Evolutionary conservation across 2,113 vertebrate genomes (phyloP), one percentile per base, ranked within the genome.

Genomic region (Phylloscopus trochilus): DNA sequence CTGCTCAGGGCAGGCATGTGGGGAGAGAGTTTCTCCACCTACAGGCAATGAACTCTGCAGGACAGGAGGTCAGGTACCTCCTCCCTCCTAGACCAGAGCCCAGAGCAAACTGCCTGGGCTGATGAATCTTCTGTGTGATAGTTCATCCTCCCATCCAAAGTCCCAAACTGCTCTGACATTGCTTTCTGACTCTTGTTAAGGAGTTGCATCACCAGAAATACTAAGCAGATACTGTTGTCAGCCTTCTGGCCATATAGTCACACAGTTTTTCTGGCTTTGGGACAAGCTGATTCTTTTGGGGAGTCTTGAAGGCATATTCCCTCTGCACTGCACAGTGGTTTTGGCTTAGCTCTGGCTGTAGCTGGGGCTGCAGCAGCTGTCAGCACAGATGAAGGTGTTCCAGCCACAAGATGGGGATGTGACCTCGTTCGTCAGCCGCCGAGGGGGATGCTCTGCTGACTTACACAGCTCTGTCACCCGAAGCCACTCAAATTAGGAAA

Each of bases 331-430:
- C 64, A 3, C 41, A 10, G 31, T 7, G 13, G 1, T 44, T 44
- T 41, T 69, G 73, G 39, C 7, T 35, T 8, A 64, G 22, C 41
- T 81, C 64, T n/a, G 81, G 0, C 58, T 47, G 76, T 8, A 22
- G 41, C 16, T 13, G 0, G 16, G 46, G 52, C 35, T 74, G 49
- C 60, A 37, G 74, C 11, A 0, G 12, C 70, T 87, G 74, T 63
- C 76, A 52, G 52, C 22, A 23, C 13, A 46, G 68, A 67, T 24
- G 83, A 75, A 93, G 53, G 72, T n/a, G 11, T 68, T 81, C 7
- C 92, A 83, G 76, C 96, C 93, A 93, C 90, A 70, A 96, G 96
- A 88, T 95, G 94, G 94, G 73, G 95, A 86, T 52, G 62, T 94
- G 88, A 78, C 66, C 83, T 60, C 37, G 5, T 60, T 90, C 15